Base-by-base conservation (phyloP, 2,113 vertebrate species). In the Ifrita kowaldi region DNA sequence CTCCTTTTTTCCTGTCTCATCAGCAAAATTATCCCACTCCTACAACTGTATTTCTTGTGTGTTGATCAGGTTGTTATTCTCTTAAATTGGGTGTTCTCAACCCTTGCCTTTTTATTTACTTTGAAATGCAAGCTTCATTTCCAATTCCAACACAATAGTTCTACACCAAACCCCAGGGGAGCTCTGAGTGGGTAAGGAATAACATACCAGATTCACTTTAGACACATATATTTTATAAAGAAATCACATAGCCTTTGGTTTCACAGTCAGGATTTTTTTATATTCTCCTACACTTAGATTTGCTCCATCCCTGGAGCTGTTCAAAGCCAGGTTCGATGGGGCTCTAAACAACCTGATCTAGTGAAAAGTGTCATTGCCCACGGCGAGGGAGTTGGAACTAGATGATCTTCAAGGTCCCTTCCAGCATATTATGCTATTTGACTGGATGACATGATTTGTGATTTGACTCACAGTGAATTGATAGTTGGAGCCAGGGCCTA, bases 51-150 rank as follows among this genome's bases (percentile, higher is more conserved):
- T 67, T 82, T 77, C 32, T 67, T 86, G 9, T 74, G 20, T 86
- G 64, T 70, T 69, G 50, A 56, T 88, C n/a, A 41, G 37, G 35
- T 55, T 49, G 41, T 79, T 85, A 41, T 63, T 77, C 24, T 59
- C n/a, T 85, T 78, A 90, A 94, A 92, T 17, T 57, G n/a, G 85
- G 49, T 80, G 33, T 86, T 94, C 78, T 89, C 42, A 87, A 62
- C 6, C 8, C 39, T 69, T 89, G 30, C 13, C 7, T 84, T 87
- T 87, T 78, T 81, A 81, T 75, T 95, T 77, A 60, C 56, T 84
- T 84, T 52, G 53, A 88, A 95, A 80, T 23, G n/a, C 39, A 88
- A 89, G 88, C 28, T 70, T 76, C 22, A 44, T 74, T 93, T 87
- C 63, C 35, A 83, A 73, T 90, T 81, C 41, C 62, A 81, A 55